Base-by-base conservation (phyloP, 2,888 invertebrate species). In the Antheraea assamensis region DNA sequence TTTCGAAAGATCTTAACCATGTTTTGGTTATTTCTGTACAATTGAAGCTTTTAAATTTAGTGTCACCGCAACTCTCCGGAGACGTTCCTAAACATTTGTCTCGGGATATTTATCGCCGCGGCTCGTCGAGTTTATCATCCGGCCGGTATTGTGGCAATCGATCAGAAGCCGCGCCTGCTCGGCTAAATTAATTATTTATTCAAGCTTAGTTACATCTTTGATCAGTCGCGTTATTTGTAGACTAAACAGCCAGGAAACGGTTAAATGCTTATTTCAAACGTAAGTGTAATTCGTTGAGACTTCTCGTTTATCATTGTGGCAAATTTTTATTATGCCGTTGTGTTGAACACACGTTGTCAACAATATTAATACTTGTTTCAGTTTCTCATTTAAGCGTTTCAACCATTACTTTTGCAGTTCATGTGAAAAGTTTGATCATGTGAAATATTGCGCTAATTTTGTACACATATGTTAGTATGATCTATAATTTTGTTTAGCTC, bases 31-130 rank as follows among this genome's bases (percentile, higher is more conserved):
- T 94, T 94, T 93, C 92, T 91, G 94, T 94, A 92, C 94, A 92
- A 93, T 94, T 91, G 93, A 92, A 90, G 93, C 93, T 92, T 93
- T 93, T 93, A 94, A 93, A 94, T 94, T 91, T 92, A 94, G 93
- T 94, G 94, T 92, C 93, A 91, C 93, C 92, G 92, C 93, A 90
- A 87, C 91, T 93, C 94, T 90, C 92, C 81, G 87, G 93, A 92
- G 94, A 92, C 92, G 92, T 87, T 90, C 72, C 89, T 86, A 88
- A 92, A 90, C 93, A 94, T 94, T 94, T 93, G 94, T 94, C 94
- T 93, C 86, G 87, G 92, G 90, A 92, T 94, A 94, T 94, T 94
- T 94, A 94, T 94, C 91, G 92, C 85, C 84, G 84, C 88, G 87
- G 88, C 90, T 89, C 89, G 92, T 87, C 87, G 91, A 88, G 90